These are phyloP conservation scores for Perca flavescens DNA, from an alignment of 2,113 vertebrate species.

Conservation along the genomic window DNA sequence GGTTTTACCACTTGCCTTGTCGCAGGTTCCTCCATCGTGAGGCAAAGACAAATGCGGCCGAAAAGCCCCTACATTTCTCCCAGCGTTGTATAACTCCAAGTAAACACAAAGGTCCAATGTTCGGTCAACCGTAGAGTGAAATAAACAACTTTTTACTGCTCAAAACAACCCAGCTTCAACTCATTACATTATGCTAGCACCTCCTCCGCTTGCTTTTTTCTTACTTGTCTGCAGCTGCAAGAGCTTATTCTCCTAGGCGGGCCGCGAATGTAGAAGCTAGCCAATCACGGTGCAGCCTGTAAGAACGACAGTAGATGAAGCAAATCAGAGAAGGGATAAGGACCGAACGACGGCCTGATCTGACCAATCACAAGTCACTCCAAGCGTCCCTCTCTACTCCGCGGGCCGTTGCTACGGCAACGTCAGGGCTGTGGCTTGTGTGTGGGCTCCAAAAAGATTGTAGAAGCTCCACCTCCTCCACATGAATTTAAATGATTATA, in stretches of 20 bases:
- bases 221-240: slow-evolving; percentile 26
- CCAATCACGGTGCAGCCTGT: slow-evolving; percentile 38
- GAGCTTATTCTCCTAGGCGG: slow-evolving; percentile 42
- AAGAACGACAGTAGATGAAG: neutral
- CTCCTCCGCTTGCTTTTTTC: slow-evolving; percentile 29
- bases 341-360: neutral
- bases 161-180: neutral
- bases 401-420: slow-evolving; percentile 64
- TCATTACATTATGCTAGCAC: neutral
- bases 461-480: slow-evolving; percentile 5
- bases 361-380: slow-evolving; percentile 50
- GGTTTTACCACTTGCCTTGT: slow-evolving; percentile 67
- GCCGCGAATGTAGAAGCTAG: rapidly evolving
- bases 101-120: neutral
- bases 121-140: neutral
- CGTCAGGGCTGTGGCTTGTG: slow-evolving; percentile 52
- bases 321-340: slow-evolving; percentile 53
- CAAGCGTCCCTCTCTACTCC: neutral
- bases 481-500: neutral
- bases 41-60: slow-evolving; percentile 4
- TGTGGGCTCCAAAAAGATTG: slow-evolving; percentile 31
- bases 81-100: neutral
- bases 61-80: slow-evolving; percentile 52
- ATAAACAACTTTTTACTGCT: slow-evolving; percentile 8
- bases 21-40: slow-evolving; percentile 72